Conservation (phyloP, 2,113 vertebrate genomes). For the Anarhynchus alexandrinus region DNA sequence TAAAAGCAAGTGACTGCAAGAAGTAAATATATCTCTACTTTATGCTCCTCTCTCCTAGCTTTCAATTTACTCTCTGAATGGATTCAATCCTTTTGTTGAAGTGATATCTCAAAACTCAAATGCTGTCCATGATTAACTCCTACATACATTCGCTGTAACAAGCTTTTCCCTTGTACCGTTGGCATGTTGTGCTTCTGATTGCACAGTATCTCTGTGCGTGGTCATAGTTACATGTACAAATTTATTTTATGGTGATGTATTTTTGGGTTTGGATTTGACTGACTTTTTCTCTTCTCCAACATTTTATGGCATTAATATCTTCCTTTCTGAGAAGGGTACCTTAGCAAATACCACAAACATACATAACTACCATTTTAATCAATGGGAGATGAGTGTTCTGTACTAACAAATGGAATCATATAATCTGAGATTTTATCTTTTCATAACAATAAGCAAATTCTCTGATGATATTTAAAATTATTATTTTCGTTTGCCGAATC, state of each 20-base stretch:
- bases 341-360: not conserved
- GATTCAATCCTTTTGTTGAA: not conserved
- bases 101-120: not conserved
- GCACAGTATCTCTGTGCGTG: not conserved
- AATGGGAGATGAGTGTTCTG: not conserved
- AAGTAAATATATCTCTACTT: not conserved
- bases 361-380: not conserved
- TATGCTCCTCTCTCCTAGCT: not conserved
- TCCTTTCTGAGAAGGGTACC: not conserved
- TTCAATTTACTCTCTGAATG: not conserved
- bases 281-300: not conserved
- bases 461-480: not conserved
- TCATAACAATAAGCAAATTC: not conserved
- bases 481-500: not conserved
- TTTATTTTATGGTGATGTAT: not conserved
- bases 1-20: not conserved
- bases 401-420: not conserved
- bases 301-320: not conserved
- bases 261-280: not conserved
- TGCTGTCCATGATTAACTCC: not conserved
- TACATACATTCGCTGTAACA: not conserved
- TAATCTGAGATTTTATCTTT: not conserved
- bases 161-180: not conserved
- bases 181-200: not conserved
- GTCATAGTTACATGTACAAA: not conserved